A percentile compares a stretch with the other conserved stretches of the same genome.
These are phyloP conservation scores for Philonicus albiceps DNA, from an alignment of 2,888 invertebrate species.

Conservation along the genomic window DNA sequence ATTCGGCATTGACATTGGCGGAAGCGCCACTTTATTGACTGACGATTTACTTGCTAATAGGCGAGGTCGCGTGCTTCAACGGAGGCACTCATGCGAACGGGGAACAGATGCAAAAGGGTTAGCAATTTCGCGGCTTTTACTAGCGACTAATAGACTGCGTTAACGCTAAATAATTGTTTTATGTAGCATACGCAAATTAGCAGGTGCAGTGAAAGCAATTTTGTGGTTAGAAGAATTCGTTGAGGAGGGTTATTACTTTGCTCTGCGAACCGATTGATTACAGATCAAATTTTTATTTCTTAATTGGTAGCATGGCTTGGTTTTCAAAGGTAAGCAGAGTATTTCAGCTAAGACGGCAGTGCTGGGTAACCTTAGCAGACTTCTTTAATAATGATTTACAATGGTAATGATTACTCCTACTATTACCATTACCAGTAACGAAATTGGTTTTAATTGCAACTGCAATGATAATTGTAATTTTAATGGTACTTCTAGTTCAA, in stretches of 20 bases:
- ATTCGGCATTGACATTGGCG: constrained; percentile 14
- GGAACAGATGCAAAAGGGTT: neutral
- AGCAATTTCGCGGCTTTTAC: neutral
- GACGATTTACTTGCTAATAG: neutral
- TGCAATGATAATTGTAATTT: no score
- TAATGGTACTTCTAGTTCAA: no score
- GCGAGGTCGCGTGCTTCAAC: neutral
- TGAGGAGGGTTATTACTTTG: neutral
- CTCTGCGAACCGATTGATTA: neutral
- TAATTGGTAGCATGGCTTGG: neutral
- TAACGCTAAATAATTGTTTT: neutral
- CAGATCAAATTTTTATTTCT: neutral
- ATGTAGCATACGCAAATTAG: neutral
- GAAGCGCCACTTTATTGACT: neutral
- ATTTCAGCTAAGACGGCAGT: no score
- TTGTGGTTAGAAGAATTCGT: neutral
- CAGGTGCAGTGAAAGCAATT: neutral
- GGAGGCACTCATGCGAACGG: neutral
- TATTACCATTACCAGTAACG: no score
- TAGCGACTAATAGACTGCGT: neutral
- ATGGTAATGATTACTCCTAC: no score
- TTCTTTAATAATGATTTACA: no score
- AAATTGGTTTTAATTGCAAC: no score
- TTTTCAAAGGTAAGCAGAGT: neutral
- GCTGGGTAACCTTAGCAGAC: no score